Percentiles rank a stretch among this genome's conserved stretches.
These are phyloP conservation scores for Troides oblongomaculatus DNA, from an alignment of 2,888 invertebrate species.

Conservation along the genomic window DNA sequence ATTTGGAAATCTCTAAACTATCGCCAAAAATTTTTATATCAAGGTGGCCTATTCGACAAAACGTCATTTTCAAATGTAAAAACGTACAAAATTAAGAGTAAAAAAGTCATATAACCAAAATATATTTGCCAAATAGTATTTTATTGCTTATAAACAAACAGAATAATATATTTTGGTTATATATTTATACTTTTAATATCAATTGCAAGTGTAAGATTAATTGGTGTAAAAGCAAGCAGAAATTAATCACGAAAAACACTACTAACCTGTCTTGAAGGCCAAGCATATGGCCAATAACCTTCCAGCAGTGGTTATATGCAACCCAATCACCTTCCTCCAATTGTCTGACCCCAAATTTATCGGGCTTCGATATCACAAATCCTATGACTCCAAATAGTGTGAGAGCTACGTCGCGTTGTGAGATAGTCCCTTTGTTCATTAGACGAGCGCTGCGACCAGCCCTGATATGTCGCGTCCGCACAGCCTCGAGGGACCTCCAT, in stretches of 20 bases:
- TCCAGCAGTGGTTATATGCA: constrained; percentile 91
- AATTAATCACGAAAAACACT: background rate
- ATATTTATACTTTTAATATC: no score
- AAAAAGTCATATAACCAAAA: no score
- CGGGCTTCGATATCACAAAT: constrained; percentile 82
- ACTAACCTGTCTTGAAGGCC: constrained; percentile 89
- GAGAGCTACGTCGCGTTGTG: constrained; percentile 90
- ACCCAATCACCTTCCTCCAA: constrained; percentile 83
- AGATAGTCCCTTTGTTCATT: constrained; percentile 79
- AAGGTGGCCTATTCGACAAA: no score
- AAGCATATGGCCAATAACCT: constrained; percentile 88
- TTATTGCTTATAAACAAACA: no score
- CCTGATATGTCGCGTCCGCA: constrained; percentile 83
- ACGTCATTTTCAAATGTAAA: no score
- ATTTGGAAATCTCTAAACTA: no score
- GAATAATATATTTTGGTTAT: no score
- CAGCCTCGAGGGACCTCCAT: constrained; percentile 84
- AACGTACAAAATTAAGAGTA: no score
- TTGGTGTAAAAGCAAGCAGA: no score
- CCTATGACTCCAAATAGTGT: constrained; percentile 95
- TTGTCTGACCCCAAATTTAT: constrained; percentile 83
- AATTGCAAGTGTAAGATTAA: no score
- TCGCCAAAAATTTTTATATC: no score
- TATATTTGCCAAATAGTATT: no score
- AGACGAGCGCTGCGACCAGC: constrained; percentile 76